Percentiles rank a stretch among this genome's conserved stretches.
Evolutionary conservation across 1,140 invertebrate genomes (phyloP).

Genomic region (Nautilus pompilius): DNA sequence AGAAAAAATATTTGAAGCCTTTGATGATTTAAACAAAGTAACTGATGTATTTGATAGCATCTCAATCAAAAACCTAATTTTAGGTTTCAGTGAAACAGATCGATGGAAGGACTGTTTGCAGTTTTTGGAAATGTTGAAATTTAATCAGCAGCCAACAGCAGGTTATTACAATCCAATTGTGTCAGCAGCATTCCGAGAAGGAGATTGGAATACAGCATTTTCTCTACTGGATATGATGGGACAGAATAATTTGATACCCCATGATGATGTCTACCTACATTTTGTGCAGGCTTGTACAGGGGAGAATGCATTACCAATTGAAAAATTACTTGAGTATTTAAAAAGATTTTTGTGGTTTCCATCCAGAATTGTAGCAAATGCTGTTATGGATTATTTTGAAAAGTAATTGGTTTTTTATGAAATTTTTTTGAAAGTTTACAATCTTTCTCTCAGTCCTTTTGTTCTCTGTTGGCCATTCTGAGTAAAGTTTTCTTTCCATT

Average conservation of each 20-base stretch:
- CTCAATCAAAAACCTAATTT: slow-evolving; percentile 8
- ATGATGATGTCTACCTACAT: background rate
- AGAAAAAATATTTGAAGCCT: slow-evolving; percentile 2
- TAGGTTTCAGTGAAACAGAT: slow-evolving; percentile 8
- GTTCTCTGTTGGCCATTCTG: no score
- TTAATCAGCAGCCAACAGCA: background rate
- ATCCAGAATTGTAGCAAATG: no score
- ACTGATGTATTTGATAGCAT: slow-evolving; percentile 11
- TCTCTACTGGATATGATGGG: slow-evolving; percentile 5
- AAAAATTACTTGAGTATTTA: no score
- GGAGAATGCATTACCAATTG: no score
- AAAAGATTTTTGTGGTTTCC: no score
- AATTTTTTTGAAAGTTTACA: no score
- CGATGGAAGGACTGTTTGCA: slow-evolving; percentile 10
- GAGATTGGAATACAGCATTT: slow-evolving; percentile 4
- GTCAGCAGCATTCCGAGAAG: slow-evolving; percentile 7
- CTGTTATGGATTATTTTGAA: no score
- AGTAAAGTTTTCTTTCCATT: no score
- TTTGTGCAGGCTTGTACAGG: no score
- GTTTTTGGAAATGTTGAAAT: slow-evolving; percentile 12
- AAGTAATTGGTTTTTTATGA: no score
- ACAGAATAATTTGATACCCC: background rate
- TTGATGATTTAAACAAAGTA: slow-evolving; percentile 3
- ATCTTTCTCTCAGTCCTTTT: no score
- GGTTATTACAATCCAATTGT: slow-evolving; percentile 8